phyloP scores from a whole-genome alignment of 2,113 vertebrate genomes.

The Piprites chloris region DNA sequence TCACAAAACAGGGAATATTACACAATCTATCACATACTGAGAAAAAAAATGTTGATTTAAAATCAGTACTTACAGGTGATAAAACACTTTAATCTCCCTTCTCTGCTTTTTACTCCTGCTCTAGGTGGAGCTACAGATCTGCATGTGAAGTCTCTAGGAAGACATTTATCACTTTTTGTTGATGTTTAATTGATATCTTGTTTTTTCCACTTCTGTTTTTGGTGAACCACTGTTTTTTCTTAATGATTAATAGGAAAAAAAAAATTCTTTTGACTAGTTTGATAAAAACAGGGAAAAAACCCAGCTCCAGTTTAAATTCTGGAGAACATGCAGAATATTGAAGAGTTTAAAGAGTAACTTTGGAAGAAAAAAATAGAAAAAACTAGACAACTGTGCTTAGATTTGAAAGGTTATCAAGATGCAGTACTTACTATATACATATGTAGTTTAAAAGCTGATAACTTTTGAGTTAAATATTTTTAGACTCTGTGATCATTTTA shows the following conservation, averaged over 20 bases:
- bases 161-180: background rate
- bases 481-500: background rate
- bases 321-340: background rate
- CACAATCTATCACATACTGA: background rate
- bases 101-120: background rate
- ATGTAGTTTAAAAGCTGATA: background rate
- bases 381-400: accelerated
- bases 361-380: background rate
- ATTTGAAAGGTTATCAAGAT: background rate
- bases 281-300: background rate
- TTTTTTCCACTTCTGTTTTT: background rate
- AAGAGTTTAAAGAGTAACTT: background rate
- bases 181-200: background rate
- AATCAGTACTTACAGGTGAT: background rate
- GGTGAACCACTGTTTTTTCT: background rate
- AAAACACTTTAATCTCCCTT: background rate
- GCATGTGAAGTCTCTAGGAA: background rate
- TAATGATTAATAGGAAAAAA: background rate
- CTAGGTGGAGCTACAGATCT: background rate
- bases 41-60: background rate
- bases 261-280: background rate
- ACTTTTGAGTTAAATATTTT: background rate
- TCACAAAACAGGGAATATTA: background rate
- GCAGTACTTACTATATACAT: accelerated
- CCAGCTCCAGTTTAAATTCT: background rate